phyloP scores from a whole-genome alignment of 2,797 vertebrate species.

The Emys orbicularis region DNA sequence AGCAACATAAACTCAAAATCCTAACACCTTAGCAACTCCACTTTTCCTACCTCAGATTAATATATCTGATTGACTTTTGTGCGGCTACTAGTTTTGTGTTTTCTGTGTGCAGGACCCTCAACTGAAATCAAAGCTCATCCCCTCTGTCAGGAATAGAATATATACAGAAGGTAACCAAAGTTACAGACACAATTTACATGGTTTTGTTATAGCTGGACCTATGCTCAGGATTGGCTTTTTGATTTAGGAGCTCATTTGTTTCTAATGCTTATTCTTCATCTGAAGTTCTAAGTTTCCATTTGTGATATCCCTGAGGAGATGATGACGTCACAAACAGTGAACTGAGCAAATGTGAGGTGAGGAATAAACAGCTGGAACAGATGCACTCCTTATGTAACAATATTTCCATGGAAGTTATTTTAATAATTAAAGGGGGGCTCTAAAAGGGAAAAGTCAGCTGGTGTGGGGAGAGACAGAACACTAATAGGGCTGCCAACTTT shows the following conservation, averaged over 20 bases:
- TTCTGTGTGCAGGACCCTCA: background rate
- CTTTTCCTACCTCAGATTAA: background rate
- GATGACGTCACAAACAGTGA: no score
- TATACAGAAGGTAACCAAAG: no score
- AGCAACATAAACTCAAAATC: background rate
- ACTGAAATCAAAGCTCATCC: background rate
- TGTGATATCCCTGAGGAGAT: no score
- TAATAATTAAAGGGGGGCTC: background rate
- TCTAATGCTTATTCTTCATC: background rate
- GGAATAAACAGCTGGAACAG: background rate
- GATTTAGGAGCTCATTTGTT: background rate
- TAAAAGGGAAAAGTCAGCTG: background rate
- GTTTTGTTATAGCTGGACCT: background rate
- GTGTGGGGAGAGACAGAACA: background rate
- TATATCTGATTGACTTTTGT: background rate
- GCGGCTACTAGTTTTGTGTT: background rate
- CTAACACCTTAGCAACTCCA: background rate
- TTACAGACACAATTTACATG: background rate
- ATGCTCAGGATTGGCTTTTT: background rate
- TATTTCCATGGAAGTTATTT: background rate
- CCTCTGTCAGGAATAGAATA: background rate
- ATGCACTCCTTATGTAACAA: background rate
- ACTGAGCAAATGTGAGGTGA: background rate
- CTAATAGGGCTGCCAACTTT: background rate
- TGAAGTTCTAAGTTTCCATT: background rate